Conservation (phyloP, 2,113 vertebrate species). For the Apodemus sylvaticus region DNA sequence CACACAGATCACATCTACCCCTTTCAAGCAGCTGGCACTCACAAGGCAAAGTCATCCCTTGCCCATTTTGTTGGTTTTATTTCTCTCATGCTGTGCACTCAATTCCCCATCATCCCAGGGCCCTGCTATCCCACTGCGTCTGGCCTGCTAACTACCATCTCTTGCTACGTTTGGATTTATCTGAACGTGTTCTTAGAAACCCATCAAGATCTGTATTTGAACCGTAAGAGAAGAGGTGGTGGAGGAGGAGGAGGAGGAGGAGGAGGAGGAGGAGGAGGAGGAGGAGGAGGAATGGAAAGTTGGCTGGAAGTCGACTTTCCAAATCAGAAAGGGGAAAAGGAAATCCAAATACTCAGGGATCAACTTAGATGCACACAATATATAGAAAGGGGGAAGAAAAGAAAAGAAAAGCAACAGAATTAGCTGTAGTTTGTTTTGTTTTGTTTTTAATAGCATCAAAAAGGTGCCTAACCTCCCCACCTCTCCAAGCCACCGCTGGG, state of each 20-base stretch:
- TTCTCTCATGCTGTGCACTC: not conserved
- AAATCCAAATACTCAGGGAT: slow-evolving; percentile 53
- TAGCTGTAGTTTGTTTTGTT: not conserved
- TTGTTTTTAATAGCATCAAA: not conserved
- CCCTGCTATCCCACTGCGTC: not conserved
- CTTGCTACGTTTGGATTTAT: not conserved
- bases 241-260: not conserved
- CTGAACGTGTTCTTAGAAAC: slow-evolving; percentile 33
- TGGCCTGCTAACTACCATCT: not conserved
- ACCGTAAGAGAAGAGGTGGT: not conserved
- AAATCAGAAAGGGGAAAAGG: slow-evolving; percentile 40
- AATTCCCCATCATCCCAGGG: not conserved
- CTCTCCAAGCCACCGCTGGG: not conserved
- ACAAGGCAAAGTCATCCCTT: not conserved
- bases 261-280: not conserved
- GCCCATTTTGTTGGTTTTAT: not conserved
- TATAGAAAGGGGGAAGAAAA: not conserved
- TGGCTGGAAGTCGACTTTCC: not conserved
- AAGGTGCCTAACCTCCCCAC: not conserved
- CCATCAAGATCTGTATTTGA: not conserved
- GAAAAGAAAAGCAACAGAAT: not conserved
- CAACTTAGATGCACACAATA: slow-evolving; percentile 39
- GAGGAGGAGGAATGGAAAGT: not conserved
- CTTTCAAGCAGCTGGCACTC: not conserved
- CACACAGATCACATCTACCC: not conserved